Evolutionary conservation across 2,888 invertebrate genomes (phyloP).

Genomic region (Caenorhabditis japonica): DNA sequence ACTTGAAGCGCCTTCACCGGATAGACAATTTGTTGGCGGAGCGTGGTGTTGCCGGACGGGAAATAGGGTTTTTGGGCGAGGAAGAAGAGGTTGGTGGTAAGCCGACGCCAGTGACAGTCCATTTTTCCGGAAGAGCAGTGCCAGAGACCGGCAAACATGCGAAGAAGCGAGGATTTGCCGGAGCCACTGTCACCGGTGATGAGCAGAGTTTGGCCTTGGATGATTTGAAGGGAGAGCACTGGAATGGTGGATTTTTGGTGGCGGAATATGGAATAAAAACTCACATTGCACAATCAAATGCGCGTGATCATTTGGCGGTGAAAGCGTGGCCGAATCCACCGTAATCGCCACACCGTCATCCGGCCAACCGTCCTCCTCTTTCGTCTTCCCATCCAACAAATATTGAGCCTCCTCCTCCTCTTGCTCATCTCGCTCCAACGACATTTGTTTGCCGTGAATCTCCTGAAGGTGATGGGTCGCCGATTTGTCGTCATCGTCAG

Average conservation of each 20-base stretch:
- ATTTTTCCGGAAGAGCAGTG: constrained; percentile 81
- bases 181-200: constrained; percentile 96
- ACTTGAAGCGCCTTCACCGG: constrained; percentile 72
- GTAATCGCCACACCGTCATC: constrained; percentile 75
- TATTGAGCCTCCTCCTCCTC: constrained; percentile 73
- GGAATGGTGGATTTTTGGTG: too few relatives aligned
- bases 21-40: constrained; percentile 80
- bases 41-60: constrained; percentile 79
- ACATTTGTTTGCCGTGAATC: constrained; percentile 71
- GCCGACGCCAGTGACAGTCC: constrained; percentile 71
- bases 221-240: constrained; percentile 79
- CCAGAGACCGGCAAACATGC: constrained; percentile 94
- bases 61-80: constrained; percentile 81
- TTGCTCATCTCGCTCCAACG: constrained; percentile 66
- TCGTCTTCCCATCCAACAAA: constrained; percentile 54
- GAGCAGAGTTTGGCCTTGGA: constrained; percentile 81
- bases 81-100: constrained; percentile 78
- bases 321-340: constrained; percentile 70
- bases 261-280: too few relatives aligned
- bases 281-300: constrained; percentile 64
- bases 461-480: constrained; percentile 64
- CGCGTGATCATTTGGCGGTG: constrained; percentile 68
- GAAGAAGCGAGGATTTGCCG: constrained; percentile 90
- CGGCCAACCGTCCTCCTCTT: constrained; percentile 67
- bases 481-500: constrained; percentile 67